Base-by-base conservation (phyloP, 35 echinoderm and acorn worm species). In the Ophiothrix spiculata region DNA sequence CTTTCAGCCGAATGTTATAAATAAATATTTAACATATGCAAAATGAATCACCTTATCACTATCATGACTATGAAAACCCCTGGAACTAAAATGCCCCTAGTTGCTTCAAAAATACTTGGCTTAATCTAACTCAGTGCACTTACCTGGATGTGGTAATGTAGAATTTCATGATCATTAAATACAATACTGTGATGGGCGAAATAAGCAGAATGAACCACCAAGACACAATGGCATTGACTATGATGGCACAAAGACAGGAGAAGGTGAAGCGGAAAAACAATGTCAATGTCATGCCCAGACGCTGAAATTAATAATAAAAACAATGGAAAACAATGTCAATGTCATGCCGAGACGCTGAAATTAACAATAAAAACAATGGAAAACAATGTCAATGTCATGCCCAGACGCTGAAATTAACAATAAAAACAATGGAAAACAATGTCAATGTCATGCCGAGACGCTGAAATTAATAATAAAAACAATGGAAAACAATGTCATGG, bases 101-200 rank as follows among this genome's bases (percentile, higher is more conserved):
- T 63, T 28, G 28, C 56, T 28, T 63, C 14, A 15, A 63, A 63
- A 63, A 63, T 28, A 14, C 14, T 28, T 28, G 28, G 28, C n/a
- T 14, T 28, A 29, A 76, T 28, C 32, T n/a, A 35, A 29, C 16
- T 13, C 1, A 21, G 0, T 37, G 16, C 25, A 74, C 85, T 92
- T 83, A 93, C 95, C 95, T 97, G 56, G 95, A 97, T 31, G 95
- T 98, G 6, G 85, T 88, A 41, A 98, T 91, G 89, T 91, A 98
- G 38, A 76, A 98, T 64, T 87, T 90, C 85, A 98, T 90, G 13
- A 98, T 74, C 2, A 94, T 39, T 17, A 91, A 60, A 69, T 94
- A 98, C 25, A 91, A 38, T 29, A 98, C 40, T 36, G 91, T 12
- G 34, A 98, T 87, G 0, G 95, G 95, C 34, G 93, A 87, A 15